Evolutionary conservation across 53 echinoderm and acorn worm species (phyloP), one percentile per base, ranked within the genome.

Genomic region (Luidia sarsii): DNA sequence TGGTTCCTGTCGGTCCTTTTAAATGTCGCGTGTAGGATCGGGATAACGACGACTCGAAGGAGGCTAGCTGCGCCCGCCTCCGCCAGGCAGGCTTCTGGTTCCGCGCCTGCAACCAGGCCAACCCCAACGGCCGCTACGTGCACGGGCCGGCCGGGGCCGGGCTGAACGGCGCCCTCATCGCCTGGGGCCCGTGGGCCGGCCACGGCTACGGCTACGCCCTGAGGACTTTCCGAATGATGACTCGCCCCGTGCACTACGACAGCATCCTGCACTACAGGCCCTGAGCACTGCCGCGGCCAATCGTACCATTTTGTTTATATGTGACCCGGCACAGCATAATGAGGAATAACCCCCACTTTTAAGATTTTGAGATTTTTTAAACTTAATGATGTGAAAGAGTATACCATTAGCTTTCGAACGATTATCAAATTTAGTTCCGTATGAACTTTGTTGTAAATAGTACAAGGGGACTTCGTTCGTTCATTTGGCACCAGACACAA

Each of bases 1-100:
- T 77, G 75, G 32, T 35, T 37, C 36, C 4, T 57, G 33, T 59
- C 31, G 6, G 24, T 16, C 50, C n/a, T n/a, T 48, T 7, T 69
- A 18, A 20, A 7, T 51, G 24, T 32, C 33, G 32, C 72, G 35
- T 43, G 11, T 84, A 95, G 95, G 95, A 95, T 48, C 79, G 72
- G 28, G 95, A 95, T 51, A 87, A 95, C 56, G 95, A 95, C 67
- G 55, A 27, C 13, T 57, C 70, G 15, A 15, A 39, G n/a, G 81
- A 81, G 2, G 46, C 56, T 13, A 84, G 87, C 63, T 95, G 95
- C 46, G 95, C 95, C 24, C 68, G 75, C 30, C 69, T 95, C 2
- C 87, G 92, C 32, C 87, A 89, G 60, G 81, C 88, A n/a, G 95
- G 95, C 6, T 95, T 89, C 87, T 95, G 95, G 95, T 95, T 95